Base-by-base conservation (phyloP, 2,888 invertebrate genomes). In the Perizoma affinitatum region DNA sequence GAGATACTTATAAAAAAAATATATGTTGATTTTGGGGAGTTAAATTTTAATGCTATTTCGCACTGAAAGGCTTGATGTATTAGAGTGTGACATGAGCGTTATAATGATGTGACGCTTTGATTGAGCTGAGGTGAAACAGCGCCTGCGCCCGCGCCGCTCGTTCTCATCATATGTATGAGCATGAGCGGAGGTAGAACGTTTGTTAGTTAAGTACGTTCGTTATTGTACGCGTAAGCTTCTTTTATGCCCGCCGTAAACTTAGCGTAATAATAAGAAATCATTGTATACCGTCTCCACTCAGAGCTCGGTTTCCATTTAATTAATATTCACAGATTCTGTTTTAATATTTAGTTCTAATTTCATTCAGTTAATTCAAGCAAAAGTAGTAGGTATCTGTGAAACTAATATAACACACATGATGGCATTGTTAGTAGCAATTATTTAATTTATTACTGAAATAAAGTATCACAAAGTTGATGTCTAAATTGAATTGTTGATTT, bases 311-410 rank as follows among this genome's bases (percentile, higher is more conserved):
- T 69, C 63, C 62, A 68, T 63, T 69, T 73, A 38, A 6, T 38
- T 75, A 74, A 71, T 74, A 71, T 34, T 36, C 0, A 74, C 70
- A 77, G 68, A 74, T 67, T 78, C 75, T 81, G 74, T 79, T 82
- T 82, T 76, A 75, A 73, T 76, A 73, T 76, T 49, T 77, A 84
- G 81, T 83, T 83, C 76, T 82, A 83, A 0, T 45, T 80, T 80
- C 82, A 78, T 83, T 82, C 69, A 79, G 86, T 82, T 80, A 83
- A 84, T 75, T 74, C 72, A 69, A 75, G 70, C 66, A 75, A 62
- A 38, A 78, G 70, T 64, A 77, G 76, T 81, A 65, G 22, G 84
- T 83, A 68, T 80, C 72, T 78, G 72, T 80, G 9, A 11, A 54
- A 59, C 53, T 63, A 34, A 42, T 54, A 59, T 48, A 22, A 22